These are phyloP conservation scores for Meganola albula DNA, from an alignment of 2,888 invertebrate genomes.

Conservation along the genomic window DNA sequence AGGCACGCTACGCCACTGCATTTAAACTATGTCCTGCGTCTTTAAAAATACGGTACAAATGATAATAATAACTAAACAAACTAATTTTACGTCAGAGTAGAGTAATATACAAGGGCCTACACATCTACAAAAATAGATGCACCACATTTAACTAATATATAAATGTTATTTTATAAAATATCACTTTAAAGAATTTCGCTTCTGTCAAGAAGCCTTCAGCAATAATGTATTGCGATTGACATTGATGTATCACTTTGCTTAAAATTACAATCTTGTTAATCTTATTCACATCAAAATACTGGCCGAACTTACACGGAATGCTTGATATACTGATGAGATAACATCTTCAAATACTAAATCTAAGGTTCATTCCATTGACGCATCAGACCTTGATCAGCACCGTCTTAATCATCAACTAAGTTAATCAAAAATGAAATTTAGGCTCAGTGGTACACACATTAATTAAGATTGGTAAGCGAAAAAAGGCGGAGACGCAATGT, in stretches of 20 bases:
- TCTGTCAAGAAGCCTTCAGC: slow-evolving; percentile 34
- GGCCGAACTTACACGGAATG: slow-evolving; percentile 22
- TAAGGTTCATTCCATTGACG: no score
- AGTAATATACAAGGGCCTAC: slow-evolving; percentile 36
- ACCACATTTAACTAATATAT: slow-evolving; percentile 30
- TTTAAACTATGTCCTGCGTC: slow-evolving; percentile 40
- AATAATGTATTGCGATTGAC: slow-evolving; percentile 30
- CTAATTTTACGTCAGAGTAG: slow-evolving; percentile 29
- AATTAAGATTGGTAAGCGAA: no score
- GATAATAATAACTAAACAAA: slow-evolving; percentile 28
- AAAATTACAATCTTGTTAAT: slow-evolving; percentile 27
- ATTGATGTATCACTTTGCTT: slow-evolving; percentile 31
- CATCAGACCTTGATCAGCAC: no score
- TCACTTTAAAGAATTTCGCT: slow-evolving; percentile 54
- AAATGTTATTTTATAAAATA: slow-evolving; percentile 48
- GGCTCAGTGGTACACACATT: no score
- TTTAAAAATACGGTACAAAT: slow-evolving; percentile 35
- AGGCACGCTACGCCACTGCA: no score
- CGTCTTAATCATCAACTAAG: no score
- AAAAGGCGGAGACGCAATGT: no score
- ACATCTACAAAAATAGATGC: slow-evolving; percentile 48
- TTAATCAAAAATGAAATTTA: no score
- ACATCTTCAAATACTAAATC: slow-evolving; percentile 7
- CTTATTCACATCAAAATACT: slow-evolving; percentile 17
- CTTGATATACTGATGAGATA: slow-evolving; percentile 10